Evolutionary conservation across 53 echinoderm and acorn worm species (phyloP).

Genomic region (Apostichopus leukothele): DNA sequence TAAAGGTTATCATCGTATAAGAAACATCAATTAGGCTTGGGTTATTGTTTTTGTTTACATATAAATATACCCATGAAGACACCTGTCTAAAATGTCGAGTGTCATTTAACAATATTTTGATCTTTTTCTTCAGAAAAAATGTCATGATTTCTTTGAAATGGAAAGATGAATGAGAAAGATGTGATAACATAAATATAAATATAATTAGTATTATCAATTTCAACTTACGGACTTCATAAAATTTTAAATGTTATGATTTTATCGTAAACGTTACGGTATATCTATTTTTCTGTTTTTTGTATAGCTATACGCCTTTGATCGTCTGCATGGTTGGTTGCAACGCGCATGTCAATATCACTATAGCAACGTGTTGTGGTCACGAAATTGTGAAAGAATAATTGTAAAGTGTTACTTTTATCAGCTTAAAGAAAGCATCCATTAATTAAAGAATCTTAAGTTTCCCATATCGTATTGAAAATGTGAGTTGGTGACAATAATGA

Average conservation of each 20-base stretch:
- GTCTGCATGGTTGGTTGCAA: conserved; percentile 35
- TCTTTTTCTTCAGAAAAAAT: neutral
- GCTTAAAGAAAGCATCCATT: neutral
- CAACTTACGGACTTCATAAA: conserved; percentile 20
- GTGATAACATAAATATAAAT: conserved; percentile 11
- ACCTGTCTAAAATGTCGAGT: no score
- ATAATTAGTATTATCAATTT: neutral
- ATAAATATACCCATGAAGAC: neutral
- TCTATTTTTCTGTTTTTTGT: neutral
- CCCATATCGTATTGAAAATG: no score
- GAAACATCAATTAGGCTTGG: neutral
- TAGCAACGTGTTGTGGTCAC: conserved; percentile 20
- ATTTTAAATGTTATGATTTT: conserved; percentile 28
- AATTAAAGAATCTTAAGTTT: no score
- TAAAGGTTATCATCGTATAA: neutral
- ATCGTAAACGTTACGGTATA: conserved; percentile 31
- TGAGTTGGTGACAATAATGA: neutral
- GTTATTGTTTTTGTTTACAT: neutral
- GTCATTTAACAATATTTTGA: neutral
- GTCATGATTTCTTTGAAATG: neutral
- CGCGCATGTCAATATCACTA: conserved; percentile 34
- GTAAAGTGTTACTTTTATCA: conserved; percentile 4
- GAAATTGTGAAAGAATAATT: neutral
- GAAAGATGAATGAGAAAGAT: neutral
- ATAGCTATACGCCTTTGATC: neutral